Percentiles rank a stretch among this genome's conserved stretches.
phyloP scores from a whole-genome alignment of 2,113 vertebrate genomes.

The Danio rerio region GRCz12tu NC_133200.1:35241501-35242000 shows the following conservation, averaged over 20 bases:
- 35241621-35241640: too few species aligned
- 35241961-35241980: conserved; percentile 22
- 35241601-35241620: too few species aligned
- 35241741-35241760: not conserved
- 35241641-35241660: too few species aligned
- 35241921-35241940: not conserved
- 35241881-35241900: conserved; percentile 36
- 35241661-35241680: not conserved
- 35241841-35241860: conserved; percentile 58
- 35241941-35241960: conserved; percentile 34
- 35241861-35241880: conserved; percentile 31
- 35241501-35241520: too few species aligned
- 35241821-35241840: conserved; percentile 47
- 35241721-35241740: not conserved
- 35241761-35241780: conserved; percentile 39
- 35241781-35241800: conserved; percentile 65
- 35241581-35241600: too few species aligned
- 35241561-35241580: too few species aligned
- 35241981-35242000: conserved; percentile 11
- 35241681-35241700: conserved; percentile 6
- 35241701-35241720: not conserved
- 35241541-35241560: too few species aligned
- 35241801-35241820: conserved; percentile 63
- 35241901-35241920: conserved; percentile 21
- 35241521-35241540: too few species aligned